A percentile compares a stretch with the other conserved stretches of the same genome.
Evolutionary conservation across 2,113 vertebrate species (phyloP).

Genomic region (Gallinago media): DNA sequence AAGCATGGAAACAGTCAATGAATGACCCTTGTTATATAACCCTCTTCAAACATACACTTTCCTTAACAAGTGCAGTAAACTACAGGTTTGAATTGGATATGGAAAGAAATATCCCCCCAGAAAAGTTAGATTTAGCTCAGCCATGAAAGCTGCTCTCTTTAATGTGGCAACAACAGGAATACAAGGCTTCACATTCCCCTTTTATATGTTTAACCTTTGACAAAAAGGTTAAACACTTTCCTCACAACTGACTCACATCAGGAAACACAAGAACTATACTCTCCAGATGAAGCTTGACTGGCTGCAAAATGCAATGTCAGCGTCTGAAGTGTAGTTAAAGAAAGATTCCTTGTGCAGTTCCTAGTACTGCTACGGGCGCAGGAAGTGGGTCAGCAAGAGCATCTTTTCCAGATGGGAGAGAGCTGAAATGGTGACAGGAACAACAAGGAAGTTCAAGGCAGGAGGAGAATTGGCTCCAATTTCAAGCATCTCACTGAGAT

Average conservation of each 20-base stretch:
- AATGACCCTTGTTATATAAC: neutral
- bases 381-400: slow-evolving; percentile 27
- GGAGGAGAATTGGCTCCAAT: neutral
- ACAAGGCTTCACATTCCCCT: slow-evolving; percentile 42
- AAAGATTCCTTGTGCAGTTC: slow-evolving; percentile 48
- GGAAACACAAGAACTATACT: slow-evolving; percentile 47
- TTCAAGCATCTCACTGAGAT: slow-evolving; percentile 2
- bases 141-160: neutral
- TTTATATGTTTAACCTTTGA: slow-evolving; percentile 76
- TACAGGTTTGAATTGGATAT: neutral
- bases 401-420: neutral
- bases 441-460: slow-evolving; percentile 6
- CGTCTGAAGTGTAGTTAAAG: neutral
- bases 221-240: slow-evolving; percentile 66
- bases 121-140: slow-evolving; percentile 18
- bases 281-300: slow-evolving; percentile 46
- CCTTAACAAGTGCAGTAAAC: slow-evolving; percentile 14
- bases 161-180: slow-evolving; percentile 55
- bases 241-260: slow-evolving; percentile 67
- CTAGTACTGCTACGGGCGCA: neutral
- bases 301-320: slow-evolving; percentile 34
- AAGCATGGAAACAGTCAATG: neutral
- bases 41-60: neutral
- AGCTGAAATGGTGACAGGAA: neutral
- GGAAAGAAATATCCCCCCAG: neutral